Evolutionary conservation across 92 coral and sea anemone species (phyloP), one percentile per base, ranked within the genome.

Genomic region (Phenganax marumi): DNA sequence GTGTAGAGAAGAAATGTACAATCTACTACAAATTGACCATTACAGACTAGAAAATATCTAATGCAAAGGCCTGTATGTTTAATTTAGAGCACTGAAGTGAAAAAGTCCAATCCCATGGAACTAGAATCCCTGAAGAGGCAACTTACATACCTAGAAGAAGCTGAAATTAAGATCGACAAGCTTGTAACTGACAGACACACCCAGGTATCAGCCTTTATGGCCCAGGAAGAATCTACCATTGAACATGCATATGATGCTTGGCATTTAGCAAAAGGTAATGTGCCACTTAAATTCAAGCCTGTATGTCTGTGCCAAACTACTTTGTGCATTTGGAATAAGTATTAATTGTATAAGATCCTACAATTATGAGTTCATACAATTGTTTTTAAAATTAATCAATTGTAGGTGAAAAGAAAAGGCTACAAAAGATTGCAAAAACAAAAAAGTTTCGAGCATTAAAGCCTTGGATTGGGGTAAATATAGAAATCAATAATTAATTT

Each of bases 401-500:
- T 70, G n/a, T 12, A 47, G 86, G 86, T 25, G 82, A 72, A 25
- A 83, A 83, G 80, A 83, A 73, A 52, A 83, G 48, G 81, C 71
- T 83, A 24, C 10, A 49, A 65, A 83, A 83, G 60, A 51, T 73
- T 7, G 64, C 81, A 0, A 83, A 83, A 57, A 75, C 48, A 23
- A 83, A 83, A n/a, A 83, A 72, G 79, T 83, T 73, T 49, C 23
- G 50, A 53, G 11, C 86, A 53, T 26, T 83, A 73, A 83, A 83
- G 86, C 81, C 70, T 54, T 83, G 86, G 86, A 73, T 83, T 56
- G 58, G 70, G 78, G 81, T 83, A 83, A 4, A 70, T 47, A 33
- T 33, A 33, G 43, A 33, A 33, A 33, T 33, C 43, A 33, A 33
- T 2, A 33, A 33, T 33, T 33, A 33, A 33, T 33, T 33, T 33